Evolutionary conservation across 2,797 vertebrate genomes (phyloP).

Genomic region (Myoxocephalus aenaeus): DNA sequence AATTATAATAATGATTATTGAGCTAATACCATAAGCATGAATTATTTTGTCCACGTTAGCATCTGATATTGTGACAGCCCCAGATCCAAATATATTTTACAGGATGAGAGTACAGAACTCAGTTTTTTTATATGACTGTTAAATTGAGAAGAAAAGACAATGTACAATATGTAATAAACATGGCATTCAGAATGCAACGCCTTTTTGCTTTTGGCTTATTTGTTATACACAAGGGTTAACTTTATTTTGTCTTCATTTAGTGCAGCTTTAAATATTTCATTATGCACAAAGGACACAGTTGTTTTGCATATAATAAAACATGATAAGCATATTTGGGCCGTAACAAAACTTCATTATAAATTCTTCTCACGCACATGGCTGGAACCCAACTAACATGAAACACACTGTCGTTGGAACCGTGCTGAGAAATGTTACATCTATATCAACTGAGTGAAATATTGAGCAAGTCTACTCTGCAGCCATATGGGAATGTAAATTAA

Average conservation of each 20-base stretch:
- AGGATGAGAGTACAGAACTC: neutral
- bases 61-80: too few relatives aligned
- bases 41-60: too few relatives aligned
- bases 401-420: neutral
- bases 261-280: neutral
- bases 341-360: neutral
- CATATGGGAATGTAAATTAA: constrained; percentile 25
- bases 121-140: neutral
- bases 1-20: too few relatives aligned
- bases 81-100: neutral
- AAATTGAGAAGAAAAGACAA: neutral
- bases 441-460: neutral
- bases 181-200: neutral
- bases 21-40: too few relatives aligned
- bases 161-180: neutral
- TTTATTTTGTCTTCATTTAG: neutral
- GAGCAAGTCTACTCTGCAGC: neutral
- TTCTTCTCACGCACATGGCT: neutral
- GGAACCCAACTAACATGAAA: constrained; percentile 11
- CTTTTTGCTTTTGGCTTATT: neutral
- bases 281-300: neutral
- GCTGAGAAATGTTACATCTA: neutral
- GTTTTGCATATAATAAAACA: neutral
- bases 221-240: neutral
- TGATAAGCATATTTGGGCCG: neutral